Evolutionary conservation across 2,797 vertebrate genomes (phyloP), one percentile per base, ranked within the genome.

Genomic region (Dromococcyx pavoninus): DNA sequence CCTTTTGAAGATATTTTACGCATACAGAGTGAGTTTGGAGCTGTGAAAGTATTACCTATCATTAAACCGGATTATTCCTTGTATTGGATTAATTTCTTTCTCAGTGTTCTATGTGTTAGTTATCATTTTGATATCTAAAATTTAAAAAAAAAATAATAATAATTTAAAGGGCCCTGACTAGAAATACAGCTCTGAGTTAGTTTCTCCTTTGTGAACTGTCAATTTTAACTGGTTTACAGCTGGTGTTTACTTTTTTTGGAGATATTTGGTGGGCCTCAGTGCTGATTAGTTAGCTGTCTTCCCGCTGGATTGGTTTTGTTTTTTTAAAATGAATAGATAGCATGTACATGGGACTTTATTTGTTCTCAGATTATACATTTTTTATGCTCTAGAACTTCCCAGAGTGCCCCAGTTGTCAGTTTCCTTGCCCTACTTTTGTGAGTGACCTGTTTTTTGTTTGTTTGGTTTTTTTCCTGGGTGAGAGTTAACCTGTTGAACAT

Each of bases 241-340:
- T 96, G 94, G 86, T 95, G 96, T 96, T 97, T 94, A 96, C 80
- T 87, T 92, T 43, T 88, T 87, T 89, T 74, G 78, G 92, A 95
- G 81, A 76, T 95, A 93, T 91, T 95, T 94, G 94, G 94, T 94
- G 94, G 82, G 90, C 91, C 91, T 73, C 92, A 69, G 75, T 92
- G 92, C 64, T 93, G 92, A 95, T 93, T 85, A 91, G 80, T 87
- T 93, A 91, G 53, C 77, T 89, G 27, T 65, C 86, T 96, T 95
- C 80, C 84, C 70, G 69, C 35, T 70, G 76, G 76, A 86, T 91
- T 96, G 73, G 90, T 93, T 95, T 94, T 65, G 64, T 9, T 3
- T 91, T 91, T 96, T 94, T 80, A 41, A 94, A 90, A 74, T 15
- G 17, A 92, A 74, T 60, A 82, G 51, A 65, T 28, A 83, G 41